Evolutionary conservation across 2,888 invertebrate genomes (phyloP).

Genomic region (Trisateles emortualis): DNA sequence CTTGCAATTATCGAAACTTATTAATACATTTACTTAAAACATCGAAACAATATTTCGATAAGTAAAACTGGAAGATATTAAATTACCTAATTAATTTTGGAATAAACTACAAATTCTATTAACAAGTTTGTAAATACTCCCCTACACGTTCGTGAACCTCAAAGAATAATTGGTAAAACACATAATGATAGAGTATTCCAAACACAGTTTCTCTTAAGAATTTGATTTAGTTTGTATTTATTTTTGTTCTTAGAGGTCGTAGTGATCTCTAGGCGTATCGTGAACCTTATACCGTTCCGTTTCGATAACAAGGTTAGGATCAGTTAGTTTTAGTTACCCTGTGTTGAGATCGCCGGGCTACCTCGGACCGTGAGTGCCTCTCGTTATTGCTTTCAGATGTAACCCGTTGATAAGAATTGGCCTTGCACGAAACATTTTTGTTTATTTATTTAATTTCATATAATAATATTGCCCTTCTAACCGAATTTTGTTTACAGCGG

Average conservation of each 20-base stretch:
- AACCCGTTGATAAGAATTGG: not conserved
- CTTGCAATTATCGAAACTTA: no score
- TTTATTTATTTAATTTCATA: no score
- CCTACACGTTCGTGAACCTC: conserved; percentile 13
- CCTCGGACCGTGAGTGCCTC: conserved; percentile 29
- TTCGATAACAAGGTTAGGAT: conserved; percentile 55
- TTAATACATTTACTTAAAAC: not conserved
- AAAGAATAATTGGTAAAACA: conserved; percentile 26
- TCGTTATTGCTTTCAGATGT: conserved; percentile 33
- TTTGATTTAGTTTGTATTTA: conserved; percentile 61
- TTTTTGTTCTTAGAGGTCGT: conserved; percentile 37
- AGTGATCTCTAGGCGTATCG: conserved; percentile 38
- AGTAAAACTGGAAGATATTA: conserved; percentile 24
- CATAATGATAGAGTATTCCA: conserved; percentile 44
- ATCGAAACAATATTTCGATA: conserved; percentile 15
- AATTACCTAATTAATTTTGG: conserved; percentile 40
- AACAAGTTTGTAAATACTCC: conserved; percentile 30
- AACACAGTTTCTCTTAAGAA: conserved; percentile 50
- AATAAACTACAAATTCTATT: conserved; percentile 30
- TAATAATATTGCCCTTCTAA: no score
- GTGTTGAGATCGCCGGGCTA: conserved; percentile 39
- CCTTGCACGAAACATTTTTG: no score
- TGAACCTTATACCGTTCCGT: conserved; percentile 43
- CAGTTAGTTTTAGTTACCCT: conserved; percentile 54
- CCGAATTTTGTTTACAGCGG: no score